Evolutionary conservation across 1,140 invertebrate genomes (phyloP).

Genomic region (Tetranychus cinnabarinus): DNA sequence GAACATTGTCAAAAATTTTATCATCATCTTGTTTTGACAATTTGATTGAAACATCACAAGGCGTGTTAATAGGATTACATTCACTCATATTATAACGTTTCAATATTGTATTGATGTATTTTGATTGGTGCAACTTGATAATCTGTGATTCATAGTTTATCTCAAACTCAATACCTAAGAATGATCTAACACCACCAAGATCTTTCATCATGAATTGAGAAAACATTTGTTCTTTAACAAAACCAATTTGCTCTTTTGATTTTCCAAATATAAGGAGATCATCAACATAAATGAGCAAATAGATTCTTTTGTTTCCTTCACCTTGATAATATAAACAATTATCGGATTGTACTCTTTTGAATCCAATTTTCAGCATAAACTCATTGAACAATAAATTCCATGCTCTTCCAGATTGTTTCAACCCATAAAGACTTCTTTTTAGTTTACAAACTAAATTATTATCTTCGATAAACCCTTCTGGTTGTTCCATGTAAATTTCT

Average conservation of each 20-base stretch:
- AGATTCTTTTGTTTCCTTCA: not conserved
- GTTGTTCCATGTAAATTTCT: slow-evolving; percentile 20
- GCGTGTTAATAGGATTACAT: not conserved
- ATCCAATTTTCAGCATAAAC: slow-evolving; percentile 1
- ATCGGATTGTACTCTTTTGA: slow-evolving; percentile 4
- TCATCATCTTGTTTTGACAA: not conserved
- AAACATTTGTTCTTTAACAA: slow-evolving; percentile 1
- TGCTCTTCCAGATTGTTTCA: slow-evolving; percentile 21
- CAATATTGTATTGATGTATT: not conserved
- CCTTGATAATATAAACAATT: slow-evolving; percentile 2
- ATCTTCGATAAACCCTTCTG: slow-evolving; percentile 15
- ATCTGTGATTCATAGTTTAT: not conserved
- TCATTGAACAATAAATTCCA: slow-evolving; percentile 18
- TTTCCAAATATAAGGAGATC: slow-evolving; percentile 8
- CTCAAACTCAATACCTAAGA: slow-evolving; percentile 13
- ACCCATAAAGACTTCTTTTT: slow-evolving; percentile 21
- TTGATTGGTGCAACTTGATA: slow-evolving; percentile 5
- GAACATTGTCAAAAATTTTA: slow-evolving; percentile 5
- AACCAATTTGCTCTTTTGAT: not conserved
- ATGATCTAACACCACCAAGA: slow-evolving; percentile 1
- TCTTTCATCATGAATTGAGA: not conserved
- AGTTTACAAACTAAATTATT: slow-evolving; percentile 10
- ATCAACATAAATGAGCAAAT: slow-evolving; percentile 13
- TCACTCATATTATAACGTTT: slow-evolving; percentile 11
- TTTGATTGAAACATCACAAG: not conserved